Evolutionary conservation across 1,140 invertebrate genomes (phyloP), one percentile per base, ranked within the genome.

Genomic region (Atopsyche davidsoni): DNA sequence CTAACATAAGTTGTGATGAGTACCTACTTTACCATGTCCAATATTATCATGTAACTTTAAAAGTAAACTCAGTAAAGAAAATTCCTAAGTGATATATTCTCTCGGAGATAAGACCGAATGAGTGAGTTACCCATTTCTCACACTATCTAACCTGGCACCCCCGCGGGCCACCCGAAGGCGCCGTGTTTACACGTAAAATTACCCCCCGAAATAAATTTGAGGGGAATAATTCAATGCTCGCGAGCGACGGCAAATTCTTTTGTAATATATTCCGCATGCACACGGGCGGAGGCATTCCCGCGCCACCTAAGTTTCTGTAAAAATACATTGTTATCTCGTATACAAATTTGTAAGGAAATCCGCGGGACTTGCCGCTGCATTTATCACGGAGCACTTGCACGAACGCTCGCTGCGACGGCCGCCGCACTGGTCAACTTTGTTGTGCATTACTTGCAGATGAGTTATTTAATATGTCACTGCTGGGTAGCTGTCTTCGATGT

Each of bases 261-360:
- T 39, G 54, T 56, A 56, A 56, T 56, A 35, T 56, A 56, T 56
- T 56, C 53, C 11, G 46, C 46, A 41, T 49, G 42, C 46, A 42
- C 16, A 16, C 43, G 32, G 11, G 40, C 36, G 25, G 21, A 32
- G 31, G 41, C 18, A 36, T 39, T 45, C 46, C 43, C 47, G 40
- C 49, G 54, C 44, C 49, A 31, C 39, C 39, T 42, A 52, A 56
- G 49, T 56, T 56, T 52, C 49, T 39, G 50, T 51, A 56, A 56
- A 56, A 56, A 56, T 56, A 52, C 46, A 56, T 56, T 56, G 54
- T 56, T 56, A 51, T 56, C 54, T 49, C 48, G 54, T 51, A 52
- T 56, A 56, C 54, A 52, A 56, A 56, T 56, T 56, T 56, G 54
- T 56, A 43, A 45, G 48, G 53, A 46, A 55, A 56, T 56, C 49